These are phyloP conservation scores for Triplophysa siluroides DNA, from an alignment of 2,113 vertebrate genomes.

Conservation along the genomic window DNA sequence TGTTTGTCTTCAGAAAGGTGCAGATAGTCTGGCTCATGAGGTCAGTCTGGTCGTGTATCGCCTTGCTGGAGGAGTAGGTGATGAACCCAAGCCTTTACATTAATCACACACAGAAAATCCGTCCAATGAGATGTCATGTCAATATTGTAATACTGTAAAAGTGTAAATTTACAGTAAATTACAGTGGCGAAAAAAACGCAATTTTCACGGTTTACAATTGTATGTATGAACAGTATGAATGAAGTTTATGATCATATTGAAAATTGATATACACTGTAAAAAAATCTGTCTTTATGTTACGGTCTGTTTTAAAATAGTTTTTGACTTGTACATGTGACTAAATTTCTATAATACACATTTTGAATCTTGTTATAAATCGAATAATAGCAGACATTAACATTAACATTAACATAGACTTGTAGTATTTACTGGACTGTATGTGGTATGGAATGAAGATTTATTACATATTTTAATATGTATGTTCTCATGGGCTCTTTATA, in stretches of 20 bases:
- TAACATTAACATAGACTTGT: no score
- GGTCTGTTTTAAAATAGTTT: no score
- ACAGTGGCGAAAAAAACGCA: not conserved
- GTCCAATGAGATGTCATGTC: not conserved
- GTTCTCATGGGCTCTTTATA: no score
- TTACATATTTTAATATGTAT: no score
- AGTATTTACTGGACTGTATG: not conserved
- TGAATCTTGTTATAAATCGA: no score
- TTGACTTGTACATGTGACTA: no score
- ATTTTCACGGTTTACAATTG: conserved; percentile 2
- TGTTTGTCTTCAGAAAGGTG: conserved; percentile 77
- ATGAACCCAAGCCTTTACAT: conserved; percentile 74
- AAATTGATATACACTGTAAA: no score
- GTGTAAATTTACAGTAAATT: conserved; percentile 10
- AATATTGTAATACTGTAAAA: not conserved
- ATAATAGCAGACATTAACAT: no score
- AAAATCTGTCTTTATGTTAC: no score
- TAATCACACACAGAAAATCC: conserved; percentile 39
- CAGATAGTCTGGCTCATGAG: conserved; percentile 85
- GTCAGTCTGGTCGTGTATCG: conserved; percentile 87
- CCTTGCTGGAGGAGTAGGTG: conserved; percentile 86
- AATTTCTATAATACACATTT: no score
- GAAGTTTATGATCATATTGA: not conserved
- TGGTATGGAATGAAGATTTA: not conserved
- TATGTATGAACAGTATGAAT: conserved; percentile 1